A percentile compares a stretch with the other conserved stretches of the same genome.
Evolutionary conservation across 2,888 invertebrate genomes (phyloP).

Genomic region (Phasia obesa): DNA sequence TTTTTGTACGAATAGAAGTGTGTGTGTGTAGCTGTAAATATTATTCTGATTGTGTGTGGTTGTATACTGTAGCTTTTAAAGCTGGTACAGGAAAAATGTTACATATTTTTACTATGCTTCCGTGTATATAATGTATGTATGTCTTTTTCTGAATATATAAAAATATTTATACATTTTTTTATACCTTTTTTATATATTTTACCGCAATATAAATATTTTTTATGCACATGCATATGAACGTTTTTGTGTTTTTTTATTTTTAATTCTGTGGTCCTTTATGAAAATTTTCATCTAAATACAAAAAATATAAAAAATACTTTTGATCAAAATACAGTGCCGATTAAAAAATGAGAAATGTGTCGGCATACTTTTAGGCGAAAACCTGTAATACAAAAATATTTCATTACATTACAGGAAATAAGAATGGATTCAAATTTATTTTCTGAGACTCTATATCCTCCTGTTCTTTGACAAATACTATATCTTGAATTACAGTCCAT

Average conservation of each 20-base stretch:
- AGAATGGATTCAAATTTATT: too few relatives aligned
- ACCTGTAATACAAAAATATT: too few relatives aligned
- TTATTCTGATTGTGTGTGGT: background rate
- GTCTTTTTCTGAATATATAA: constrained; percentile 26
- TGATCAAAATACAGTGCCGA: background rate
- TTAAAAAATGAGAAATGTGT: background rate
- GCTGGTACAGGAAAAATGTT: constrained; percentile 54
- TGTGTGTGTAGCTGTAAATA: too few relatives aligned
- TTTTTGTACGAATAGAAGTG: too few relatives aligned
- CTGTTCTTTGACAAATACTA: too few relatives aligned
- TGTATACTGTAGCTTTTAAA: constrained; percentile 1
- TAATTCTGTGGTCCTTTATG: constrained; percentile 52
- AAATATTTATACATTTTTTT: constrained; percentile 38
- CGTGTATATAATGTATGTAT: constrained; percentile 31
- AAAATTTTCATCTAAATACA: constrained; percentile 37
- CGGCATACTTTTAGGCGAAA: background rate
- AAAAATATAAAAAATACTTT: background rate
- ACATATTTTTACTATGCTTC: constrained; percentile 58
- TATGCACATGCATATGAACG: constrained; percentile 25
- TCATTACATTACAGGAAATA: too few relatives aligned
- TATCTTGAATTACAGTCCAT: too few relatives aligned
- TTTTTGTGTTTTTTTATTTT: constrained; percentile 35
- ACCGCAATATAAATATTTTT: constrained; percentile 65
- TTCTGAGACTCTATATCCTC: too few relatives aligned
- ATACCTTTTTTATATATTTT: constrained; percentile 43